Conservation (phyloP, 2,888 invertebrate species). For the Gastrophysa polygoni region DNA sequence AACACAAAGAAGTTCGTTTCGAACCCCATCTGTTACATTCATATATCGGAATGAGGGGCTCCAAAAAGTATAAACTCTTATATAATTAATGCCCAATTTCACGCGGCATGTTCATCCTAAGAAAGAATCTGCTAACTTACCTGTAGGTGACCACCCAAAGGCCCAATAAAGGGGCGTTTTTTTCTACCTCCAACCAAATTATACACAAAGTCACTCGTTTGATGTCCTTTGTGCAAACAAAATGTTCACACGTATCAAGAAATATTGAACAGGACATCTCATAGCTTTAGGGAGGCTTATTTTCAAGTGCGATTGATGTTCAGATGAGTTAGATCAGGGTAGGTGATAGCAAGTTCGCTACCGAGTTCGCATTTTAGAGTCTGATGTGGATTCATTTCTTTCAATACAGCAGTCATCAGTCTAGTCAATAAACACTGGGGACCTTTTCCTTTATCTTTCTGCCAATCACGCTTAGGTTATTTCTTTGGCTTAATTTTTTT, state of each 20-base stretch:
- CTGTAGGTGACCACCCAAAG: constrained; percentile 42
- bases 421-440: no score
- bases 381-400: no score
- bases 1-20: no score
- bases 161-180: constrained; percentile 37
- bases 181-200: constrained; percentile 29
- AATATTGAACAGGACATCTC: not conserved
- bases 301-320: no score
- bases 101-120: constrained; percentile 36
- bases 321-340: no score
- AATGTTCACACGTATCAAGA: constrained; percentile 38
- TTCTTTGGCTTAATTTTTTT: no score
- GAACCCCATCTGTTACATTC: constrained; percentile 25
- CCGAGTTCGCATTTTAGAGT: no score
- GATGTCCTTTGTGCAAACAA: constrained; percentile 39
- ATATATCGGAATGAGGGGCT: constrained; percentile 20
- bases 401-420: no score
- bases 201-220: constrained; percentile 23
- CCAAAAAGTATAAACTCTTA: constrained; percentile 35
- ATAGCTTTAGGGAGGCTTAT: no score
- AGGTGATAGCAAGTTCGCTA: no score
- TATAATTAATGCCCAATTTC: constrained; percentile 46
- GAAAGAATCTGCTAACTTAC: constrained; percentile 24
- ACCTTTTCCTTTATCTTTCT: no score
- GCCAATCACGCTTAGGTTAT: no score